Evolutionary conservation across 2,113 vertebrate genomes (phyloP).

Genomic region (Osmerus mordax): DNA sequence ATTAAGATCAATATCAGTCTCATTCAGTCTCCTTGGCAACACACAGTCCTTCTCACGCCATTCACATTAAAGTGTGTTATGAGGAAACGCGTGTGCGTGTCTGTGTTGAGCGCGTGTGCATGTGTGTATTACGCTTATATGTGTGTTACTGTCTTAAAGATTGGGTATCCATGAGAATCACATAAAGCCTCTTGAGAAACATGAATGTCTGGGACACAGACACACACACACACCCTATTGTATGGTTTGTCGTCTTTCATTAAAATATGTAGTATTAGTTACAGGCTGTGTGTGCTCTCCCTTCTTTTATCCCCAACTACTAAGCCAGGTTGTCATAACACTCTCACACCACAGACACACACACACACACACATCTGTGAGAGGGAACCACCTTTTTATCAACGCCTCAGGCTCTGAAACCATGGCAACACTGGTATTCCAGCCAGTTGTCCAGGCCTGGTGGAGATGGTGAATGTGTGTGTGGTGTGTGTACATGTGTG

Average conservation of each 20-base stretch:
- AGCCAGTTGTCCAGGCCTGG: too few relatives aligned
- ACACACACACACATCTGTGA: neutral
- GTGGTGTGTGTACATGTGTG: neutral
- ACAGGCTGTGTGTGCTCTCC: slow-evolving; percentile 9
- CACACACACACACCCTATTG: neutral
- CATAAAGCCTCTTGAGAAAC: neutral
- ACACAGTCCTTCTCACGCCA: too few relatives aligned
- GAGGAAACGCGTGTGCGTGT: too few relatives aligned
- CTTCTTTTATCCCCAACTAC: too few relatives aligned
- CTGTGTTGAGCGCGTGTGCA: too few relatives aligned
- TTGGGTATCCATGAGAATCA: neutral
- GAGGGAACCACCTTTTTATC: too few relatives aligned
- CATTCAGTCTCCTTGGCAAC: too few relatives aligned
- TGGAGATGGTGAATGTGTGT: neutral
- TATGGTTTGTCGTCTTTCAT: slow-evolving; percentile 41
- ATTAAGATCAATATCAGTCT: too few relatives aligned
- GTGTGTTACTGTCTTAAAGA: neutral
- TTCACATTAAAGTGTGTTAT: too few relatives aligned
- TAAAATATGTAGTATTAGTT: neutral
- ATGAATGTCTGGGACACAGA: neutral
- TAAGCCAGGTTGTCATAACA: neutral
- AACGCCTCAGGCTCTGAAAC: too few relatives aligned
- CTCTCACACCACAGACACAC: slow-evolving; percentile 20
- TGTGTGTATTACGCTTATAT: neutral
- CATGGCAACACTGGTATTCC: too few relatives aligned